These are phyloP conservation scores for Proteles cristata DNA, from an alignment of 2,113 vertebrate genomes.

Conservation along the genomic window DNA sequence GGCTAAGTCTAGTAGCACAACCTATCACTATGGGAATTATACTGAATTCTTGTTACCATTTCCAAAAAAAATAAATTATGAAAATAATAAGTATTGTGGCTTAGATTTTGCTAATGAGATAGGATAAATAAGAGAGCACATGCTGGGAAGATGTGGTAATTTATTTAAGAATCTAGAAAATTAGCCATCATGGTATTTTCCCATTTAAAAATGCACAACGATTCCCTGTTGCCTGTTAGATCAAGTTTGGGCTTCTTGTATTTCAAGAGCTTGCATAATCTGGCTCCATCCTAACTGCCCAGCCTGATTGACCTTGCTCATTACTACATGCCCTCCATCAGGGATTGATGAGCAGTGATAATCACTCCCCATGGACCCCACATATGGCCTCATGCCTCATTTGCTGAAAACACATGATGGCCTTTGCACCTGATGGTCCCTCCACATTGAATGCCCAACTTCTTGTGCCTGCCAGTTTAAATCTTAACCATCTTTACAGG, in stretches of 20 bases:
- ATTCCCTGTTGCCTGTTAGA: neutral
- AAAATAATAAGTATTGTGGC: slow-evolving; percentile 50
- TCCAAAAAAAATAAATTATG: slow-evolving; percentile 28
- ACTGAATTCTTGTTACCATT: slow-evolving; percentile 53
- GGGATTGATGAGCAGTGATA: neutral
- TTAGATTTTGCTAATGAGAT: slow-evolving; percentile 50
- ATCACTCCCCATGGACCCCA: neutral
- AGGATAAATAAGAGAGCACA: neutral
- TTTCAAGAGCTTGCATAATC: slow-evolving; percentile 12
- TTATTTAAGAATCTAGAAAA: slow-evolving; percentile 7
- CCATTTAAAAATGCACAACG: neutral
- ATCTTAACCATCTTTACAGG: neutral
- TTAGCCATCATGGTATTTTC: neutral
- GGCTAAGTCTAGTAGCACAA: slow-evolving; percentile 35
- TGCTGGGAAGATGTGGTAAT: neutral
- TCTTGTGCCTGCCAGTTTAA: slow-evolving; percentile 17
- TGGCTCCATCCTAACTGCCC: neutral
- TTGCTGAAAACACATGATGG: slow-evolving; percentile 4
- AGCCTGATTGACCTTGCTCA: slow-evolving; percentile 27
- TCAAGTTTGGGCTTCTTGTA: neutral
- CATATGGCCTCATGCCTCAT: neutral
- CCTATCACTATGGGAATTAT: slow-evolving; percentile 54
- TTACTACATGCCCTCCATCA: slow-evolving; percentile 6
- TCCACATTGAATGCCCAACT: neutral
- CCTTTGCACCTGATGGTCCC: slow-evolving; percentile 8